Evolutionary conservation across 2,888 invertebrate genomes (phyloP), one percentile per base, ranked within the genome.

Genomic region (Parnassius glacialis): DNA sequence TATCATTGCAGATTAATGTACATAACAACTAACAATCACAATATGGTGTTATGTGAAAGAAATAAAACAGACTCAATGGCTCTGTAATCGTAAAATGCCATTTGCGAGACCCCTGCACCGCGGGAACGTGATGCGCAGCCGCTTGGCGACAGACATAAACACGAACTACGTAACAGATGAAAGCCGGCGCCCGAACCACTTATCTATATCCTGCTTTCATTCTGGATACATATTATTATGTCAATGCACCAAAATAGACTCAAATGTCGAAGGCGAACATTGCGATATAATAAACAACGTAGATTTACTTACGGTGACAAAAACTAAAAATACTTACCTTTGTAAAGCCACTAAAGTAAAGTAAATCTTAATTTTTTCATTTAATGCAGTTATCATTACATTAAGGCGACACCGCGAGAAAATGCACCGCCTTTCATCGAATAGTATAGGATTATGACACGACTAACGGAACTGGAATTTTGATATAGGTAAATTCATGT

Each of bases 211-310:
- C 79, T 83, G 80, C 83, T 80, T 81, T 79, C 82, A 83, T 80
- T 80, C 81, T 81, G 64, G 84, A 85, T 82, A 78, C 76, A 78
- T 76, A 75, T 75, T 83, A 82, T 85, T 83, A 82, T 85, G 88
- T 90, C 89, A 88, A 78, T 85, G 84, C 78, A 83, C 84, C 74
- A 76, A 88, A 90, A 91, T 90, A 90, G 86, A 87, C 74, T 72
- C 76, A 77, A 74, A 83, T 75, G 10, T 16, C 34, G 45, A 54
- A 64, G 52, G 53, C 57, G 53, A 57, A 57, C 55, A 42, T 61
- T 61, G 55, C 50, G 20, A 52, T 55, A 56, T 56, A 52, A 57
- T 48, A 56, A 56, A 57, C 57, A 16, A 12, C n/a, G 50, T 42
- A 61, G 61, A 16, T 56, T 41, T 16, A 12, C 45, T 45, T 44